Conservation (phyloP, 30 jellyfish, hydroid and myxozoan genomes). For the Aurelia sp. region DNA sequence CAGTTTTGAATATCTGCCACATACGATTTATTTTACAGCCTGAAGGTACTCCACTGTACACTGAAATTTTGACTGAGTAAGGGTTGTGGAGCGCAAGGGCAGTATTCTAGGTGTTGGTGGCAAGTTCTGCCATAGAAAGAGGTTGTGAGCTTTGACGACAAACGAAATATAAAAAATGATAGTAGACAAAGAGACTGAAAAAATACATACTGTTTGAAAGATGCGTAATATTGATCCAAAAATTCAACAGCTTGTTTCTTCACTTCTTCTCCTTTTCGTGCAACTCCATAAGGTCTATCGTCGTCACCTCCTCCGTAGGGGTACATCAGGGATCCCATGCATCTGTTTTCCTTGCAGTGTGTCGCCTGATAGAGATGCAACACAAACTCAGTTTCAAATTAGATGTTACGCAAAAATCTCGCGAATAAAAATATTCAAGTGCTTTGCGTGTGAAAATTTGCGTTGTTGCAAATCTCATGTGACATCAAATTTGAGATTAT, state of each 20-base stretch:
- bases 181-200: too few species aligned
- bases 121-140: background rate
- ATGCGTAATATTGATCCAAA: constrained; percentile 60
- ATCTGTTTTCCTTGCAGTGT: constrained; percentile 70
- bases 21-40: too few species aligned
- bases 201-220: constrained; percentile 41
- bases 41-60: too few species aligned
- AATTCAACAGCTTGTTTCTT: constrained; percentile 70
- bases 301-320: constrained; percentile 89
- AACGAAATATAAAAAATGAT: too few species aligned
- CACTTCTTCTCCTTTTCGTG: constrained; percentile 54
- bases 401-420: too few species aligned
- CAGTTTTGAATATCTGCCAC: too few species aligned
- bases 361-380: constrained; percentile 22
- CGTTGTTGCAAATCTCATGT: too few species aligned
- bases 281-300: constrained; percentile 61
- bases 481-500: too few species aligned
- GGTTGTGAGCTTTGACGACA: background rate
- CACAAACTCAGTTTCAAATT: background rate
- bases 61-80: background rate
- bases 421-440: too few species aligned
- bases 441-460: too few species aligned
- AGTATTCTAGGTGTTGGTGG: background rate
- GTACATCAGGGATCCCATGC: constrained; percentile 85
- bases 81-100: background rate